Evolutionary conservation across 2,797 vertebrate species (phyloP), one percentile per base, ranked within the genome.

Genomic region (Ctenopoma kingsleyae): DNA sequence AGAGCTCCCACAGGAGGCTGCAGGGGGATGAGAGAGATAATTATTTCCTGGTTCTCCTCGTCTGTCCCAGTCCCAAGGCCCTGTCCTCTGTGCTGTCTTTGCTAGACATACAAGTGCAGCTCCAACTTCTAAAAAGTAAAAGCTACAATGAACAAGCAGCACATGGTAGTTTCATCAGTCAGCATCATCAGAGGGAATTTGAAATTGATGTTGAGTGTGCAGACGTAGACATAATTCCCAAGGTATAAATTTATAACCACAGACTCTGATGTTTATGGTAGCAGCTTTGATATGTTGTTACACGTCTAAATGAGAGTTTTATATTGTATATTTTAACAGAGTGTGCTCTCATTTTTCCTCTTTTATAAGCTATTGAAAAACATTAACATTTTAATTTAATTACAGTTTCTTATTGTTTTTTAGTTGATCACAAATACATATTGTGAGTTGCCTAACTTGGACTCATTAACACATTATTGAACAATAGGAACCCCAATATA

Each of bases 21-120:
- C 57, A 4, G 56, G 47, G 62, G 69, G 68, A 63, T 74, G 66
- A 82, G 74, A 76, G 73, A 69, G 74, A 87, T 90, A 83, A 90
- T 88, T 91, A 87, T 87, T 87, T 88, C 82, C 87, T 59, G 74
- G 65, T 71, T 80, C 40, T 76, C 62, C 60, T 82, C 64, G 41
- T 85, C 71, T 76, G 67, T 69, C 52, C 66, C 68, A 5, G 19
- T 87, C 85, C 80, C 81, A 72, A 38, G 51, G 57, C 65, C 59
- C 72, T 1, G 32, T 74, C 49, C 35, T 50, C 66, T 6, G n/a
- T 0, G 32, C 25, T 22, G 50, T 16, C 30, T 40, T 55, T 38
- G 41, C 60, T 22, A 64, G 43, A 63, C 60, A 35, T 53, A 35
- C 51, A 30, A 10, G 22, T 16, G 20, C 41, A 19, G 52, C 63